phyloP scores from a whole-genome alignment of 2,888 invertebrate genomes.

The Hirudinaria manillensis region DNA sequence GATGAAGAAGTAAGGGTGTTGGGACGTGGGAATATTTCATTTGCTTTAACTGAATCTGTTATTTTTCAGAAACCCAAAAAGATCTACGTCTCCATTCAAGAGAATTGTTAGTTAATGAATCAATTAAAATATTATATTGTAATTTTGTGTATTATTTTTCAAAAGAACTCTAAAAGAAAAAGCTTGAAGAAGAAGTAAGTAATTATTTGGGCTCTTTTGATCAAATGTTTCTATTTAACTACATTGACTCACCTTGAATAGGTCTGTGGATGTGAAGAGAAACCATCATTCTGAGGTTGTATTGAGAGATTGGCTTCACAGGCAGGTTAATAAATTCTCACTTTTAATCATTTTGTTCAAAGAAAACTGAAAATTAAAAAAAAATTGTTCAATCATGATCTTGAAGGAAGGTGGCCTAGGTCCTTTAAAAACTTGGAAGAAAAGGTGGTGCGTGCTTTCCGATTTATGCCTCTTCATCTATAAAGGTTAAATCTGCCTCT shows the following conservation, averaged over 20 bases:
- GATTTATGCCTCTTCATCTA: conserved; percentile 90
- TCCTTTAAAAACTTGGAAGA: conserved; percentile 79
- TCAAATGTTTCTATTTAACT: neutral
- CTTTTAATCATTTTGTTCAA: neutral
- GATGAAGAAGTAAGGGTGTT: neutral
- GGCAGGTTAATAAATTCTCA: conserved; percentile 56
- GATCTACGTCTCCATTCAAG: conserved; percentile 21
- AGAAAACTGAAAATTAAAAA: neutral
- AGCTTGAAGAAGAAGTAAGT: conserved; percentile 34
- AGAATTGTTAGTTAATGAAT: conserved; percentile 23
- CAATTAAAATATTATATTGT: neutral
- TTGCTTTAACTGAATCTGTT: neutral
- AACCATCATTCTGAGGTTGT: conserved; percentile 77
- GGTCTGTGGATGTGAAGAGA: conserved; percentile 73
- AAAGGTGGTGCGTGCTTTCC: conserved; percentile 86
- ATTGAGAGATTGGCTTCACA: conserved; percentile 80
- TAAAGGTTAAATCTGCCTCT: conserved; percentile 64
- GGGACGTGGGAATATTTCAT: neutral
- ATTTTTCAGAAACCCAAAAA: neutral
- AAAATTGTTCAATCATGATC: neutral
- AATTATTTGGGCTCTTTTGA: neutral
- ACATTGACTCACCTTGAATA: conserved; percentile 36
- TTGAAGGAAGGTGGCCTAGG: conserved; percentile 23
- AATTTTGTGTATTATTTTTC: conserved; percentile 15
- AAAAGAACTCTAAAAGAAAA: conserved; percentile 30